phyloP scores from a whole-genome alignment of 2,888 invertebrate genomes.

The Malthinus flaveolus region DNA sequence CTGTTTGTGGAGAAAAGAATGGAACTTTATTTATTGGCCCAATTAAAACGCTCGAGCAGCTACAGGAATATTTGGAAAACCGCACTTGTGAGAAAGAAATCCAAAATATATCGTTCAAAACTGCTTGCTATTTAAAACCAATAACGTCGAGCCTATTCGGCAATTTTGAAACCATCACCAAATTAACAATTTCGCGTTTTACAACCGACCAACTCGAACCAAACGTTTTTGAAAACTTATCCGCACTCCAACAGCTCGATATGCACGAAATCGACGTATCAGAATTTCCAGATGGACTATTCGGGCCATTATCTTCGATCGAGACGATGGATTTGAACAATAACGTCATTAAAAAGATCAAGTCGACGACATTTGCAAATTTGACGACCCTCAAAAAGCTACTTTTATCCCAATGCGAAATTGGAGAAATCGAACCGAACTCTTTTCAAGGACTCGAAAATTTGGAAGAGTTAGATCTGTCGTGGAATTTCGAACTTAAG shows the following conservation, averaged over 20 bases:
- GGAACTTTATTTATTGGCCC: too few species aligned
- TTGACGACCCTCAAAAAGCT: not conserved
- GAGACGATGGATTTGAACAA: not conserved
- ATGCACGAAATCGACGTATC: not conserved
- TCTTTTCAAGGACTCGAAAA: not conserved
- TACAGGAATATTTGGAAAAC: too few species aligned
- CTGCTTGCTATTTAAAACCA: too few species aligned
- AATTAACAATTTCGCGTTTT: not conserved
- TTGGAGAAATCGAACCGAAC: not conserved
- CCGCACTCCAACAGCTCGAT: not conserved
- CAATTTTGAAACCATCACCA: too few species aligned
- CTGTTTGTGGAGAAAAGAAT: too few species aligned
- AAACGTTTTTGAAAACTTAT: not conserved
- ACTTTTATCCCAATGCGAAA: not conserved
- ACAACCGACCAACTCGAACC: not conserved
- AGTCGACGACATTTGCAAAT: not conserved
- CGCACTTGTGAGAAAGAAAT: too few species aligned
- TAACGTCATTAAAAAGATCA: not conserved
- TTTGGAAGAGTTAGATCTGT: not conserved
- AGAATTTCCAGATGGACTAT: not conserved
- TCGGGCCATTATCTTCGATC: not conserved
- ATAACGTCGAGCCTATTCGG: too few species aligned
- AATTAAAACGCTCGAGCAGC: too few species aligned
- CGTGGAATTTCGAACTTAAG: not conserved
- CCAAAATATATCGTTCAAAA: too few species aligned